phyloP scores from a whole-genome alignment of 2,888 invertebrate species.

The Orthonychiurus folsomi region DNA sequence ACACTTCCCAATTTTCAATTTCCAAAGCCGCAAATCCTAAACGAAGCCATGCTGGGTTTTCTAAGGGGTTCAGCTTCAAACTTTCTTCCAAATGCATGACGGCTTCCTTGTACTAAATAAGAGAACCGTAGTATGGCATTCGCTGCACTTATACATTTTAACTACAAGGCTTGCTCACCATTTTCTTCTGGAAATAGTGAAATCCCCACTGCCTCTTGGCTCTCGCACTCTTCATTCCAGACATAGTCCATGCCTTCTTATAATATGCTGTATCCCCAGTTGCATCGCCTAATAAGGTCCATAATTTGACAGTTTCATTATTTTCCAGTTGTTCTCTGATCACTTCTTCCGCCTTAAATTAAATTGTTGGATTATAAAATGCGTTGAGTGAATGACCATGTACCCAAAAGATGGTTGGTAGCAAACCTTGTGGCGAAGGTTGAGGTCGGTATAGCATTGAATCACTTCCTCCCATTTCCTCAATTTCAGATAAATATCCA shows the following conservation, averaged over 20 bases:
- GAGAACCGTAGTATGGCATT: too few relatives aligned
- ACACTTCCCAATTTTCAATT: constrained; percentile 68
- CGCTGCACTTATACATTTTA: too few relatives aligned
- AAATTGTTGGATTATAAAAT: background rate
- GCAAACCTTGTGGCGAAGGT: constrained; percentile 71
- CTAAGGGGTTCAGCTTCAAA: constrained; percentile 74
- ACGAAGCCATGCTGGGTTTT: constrained; percentile 75
- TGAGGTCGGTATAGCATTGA: constrained; percentile 74
- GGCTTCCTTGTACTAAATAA: constrained; percentile 59
- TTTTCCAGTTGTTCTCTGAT: constrained; percentile 71
- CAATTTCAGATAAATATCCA: constrained; percentile 65
- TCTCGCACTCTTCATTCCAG: constrained; percentile 66
- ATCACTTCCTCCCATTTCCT: constrained; percentile 89
- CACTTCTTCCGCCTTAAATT: constrained; percentile 71
- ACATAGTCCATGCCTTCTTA: constrained; percentile 84
- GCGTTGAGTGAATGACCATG: background rate
- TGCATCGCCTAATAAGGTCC: constrained; percentile 82
- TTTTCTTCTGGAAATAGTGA: constrained; percentile 61
- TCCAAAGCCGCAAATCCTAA: constrained; percentile 76
- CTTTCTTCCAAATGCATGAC: constrained; percentile 73
- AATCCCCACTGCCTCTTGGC: constrained; percentile 85
- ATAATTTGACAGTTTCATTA: constrained; percentile 72
- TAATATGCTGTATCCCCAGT: constrained; percentile 69
- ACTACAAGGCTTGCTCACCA: constrained; percentile 44
- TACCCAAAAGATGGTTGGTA: too few relatives aligned